phyloP scores from a whole-genome alignment of 2,888 invertebrate genomes.

The Pandemis cinnamomeana region DNA sequence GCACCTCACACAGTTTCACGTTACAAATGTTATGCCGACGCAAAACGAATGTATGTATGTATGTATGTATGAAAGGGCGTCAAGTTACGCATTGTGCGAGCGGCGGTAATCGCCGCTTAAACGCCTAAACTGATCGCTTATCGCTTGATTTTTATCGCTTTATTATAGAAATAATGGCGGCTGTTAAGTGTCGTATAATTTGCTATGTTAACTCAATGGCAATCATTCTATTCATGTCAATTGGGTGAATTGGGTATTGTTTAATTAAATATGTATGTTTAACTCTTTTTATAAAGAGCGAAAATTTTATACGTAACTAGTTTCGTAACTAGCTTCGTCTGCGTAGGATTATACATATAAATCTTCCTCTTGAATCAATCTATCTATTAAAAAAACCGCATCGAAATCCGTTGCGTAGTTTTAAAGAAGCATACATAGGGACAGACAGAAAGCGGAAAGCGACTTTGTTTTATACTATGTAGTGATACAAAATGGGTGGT shows the following conservation, averaged over 20 bases:
- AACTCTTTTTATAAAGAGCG: no score
- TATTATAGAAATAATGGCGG: slow-evolving; percentile 8
- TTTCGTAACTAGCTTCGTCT: no score
- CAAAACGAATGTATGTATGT: slow-evolving; percentile 45
- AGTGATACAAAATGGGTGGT: no score
- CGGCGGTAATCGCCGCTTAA: slow-evolving; percentile 50
- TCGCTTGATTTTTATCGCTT: slow-evolving; percentile 26
- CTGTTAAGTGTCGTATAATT: slow-evolving; percentile 11
- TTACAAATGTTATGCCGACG: slow-evolving; percentile 59
- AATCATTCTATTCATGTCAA: slow-evolving; percentile 21
- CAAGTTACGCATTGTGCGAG: slow-evolving; percentile 32
- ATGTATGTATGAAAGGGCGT: slow-evolving; percentile 38
- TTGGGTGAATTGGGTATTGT: slow-evolving; percentile 13
- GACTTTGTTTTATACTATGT: no score
- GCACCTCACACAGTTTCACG: slow-evolving; percentile 53
- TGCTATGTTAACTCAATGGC: slow-evolving; percentile 33
- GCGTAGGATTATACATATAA: no score
- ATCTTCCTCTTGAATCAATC: no score
- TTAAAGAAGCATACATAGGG: no score
- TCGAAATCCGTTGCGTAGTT: no score
- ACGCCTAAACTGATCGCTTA: slow-evolving; percentile 58
- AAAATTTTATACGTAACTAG: no score
- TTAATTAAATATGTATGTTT: no score
- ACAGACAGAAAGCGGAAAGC: no score
- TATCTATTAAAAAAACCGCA: no score